These are phyloP conservation scores for Patella caerulea DNA, from an alignment of 2,888 invertebrate genomes.

Conservation along the genomic window DNA sequence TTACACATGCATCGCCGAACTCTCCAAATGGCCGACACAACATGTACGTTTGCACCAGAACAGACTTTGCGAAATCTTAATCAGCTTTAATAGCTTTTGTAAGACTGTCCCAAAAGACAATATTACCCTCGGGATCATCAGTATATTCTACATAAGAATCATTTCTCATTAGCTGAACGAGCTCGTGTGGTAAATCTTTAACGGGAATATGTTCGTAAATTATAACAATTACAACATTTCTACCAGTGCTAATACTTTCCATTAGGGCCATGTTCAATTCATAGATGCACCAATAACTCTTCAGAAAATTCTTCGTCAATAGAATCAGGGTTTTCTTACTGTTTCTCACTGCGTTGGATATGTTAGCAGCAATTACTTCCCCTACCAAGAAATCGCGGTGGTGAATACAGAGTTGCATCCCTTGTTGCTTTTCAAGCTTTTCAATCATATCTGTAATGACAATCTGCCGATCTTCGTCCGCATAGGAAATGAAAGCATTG, in stretches of 20 bases:
- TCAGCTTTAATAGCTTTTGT: not conserved
- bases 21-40: no score
- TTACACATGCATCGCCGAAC: no score
- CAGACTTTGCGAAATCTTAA: not conserved
- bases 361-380: constrained; percentile 32
- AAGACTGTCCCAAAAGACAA: not conserved
- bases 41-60: no score
- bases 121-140: constrained; percentile 3
- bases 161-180: constrained; percentile 16
- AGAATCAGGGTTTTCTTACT: constrained; percentile 32
- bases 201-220: constrained; percentile 22
- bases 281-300: constrained; percentile 38
- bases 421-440: constrained; percentile 28
- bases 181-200: constrained; percentile 13
- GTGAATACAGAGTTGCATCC: constrained; percentile 29
- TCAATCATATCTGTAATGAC: constrained; percentile 21
- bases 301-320: constrained; percentile 29
- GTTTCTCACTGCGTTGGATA: constrained; percentile 31
- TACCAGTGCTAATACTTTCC: constrained; percentile 27
- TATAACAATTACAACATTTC: constrained; percentile 20
- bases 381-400: constrained; percentile 36
- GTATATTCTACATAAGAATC: constrained; percentile 24
- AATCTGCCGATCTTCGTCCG: constrained; percentile 27
- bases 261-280: constrained; percentile 40
- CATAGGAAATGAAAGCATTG: constrained; percentile 37